phyloP scores from a whole-genome alignment of 2,888 invertebrate species.

The Nasonia oneida region DNA sequence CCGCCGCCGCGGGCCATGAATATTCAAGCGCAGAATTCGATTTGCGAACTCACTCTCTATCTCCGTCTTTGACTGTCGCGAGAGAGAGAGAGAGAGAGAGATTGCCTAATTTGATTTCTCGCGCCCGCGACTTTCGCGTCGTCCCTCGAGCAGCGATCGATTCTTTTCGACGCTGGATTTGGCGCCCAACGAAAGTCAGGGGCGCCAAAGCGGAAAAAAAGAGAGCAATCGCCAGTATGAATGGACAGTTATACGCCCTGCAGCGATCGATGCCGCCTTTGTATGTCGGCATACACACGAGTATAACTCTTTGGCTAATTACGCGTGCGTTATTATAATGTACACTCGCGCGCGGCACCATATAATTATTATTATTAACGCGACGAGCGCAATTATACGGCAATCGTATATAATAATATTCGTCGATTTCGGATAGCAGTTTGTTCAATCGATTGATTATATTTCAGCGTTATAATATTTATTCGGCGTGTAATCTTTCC shows the following conservation, averaged over 20 bases:
- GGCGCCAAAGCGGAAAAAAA: background rate
- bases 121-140: background rate
- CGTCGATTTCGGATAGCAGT: background rate
- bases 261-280: background rate
- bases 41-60: background rate
- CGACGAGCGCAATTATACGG: background rate
- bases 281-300: background rate
- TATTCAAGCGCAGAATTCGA: slow-evolving; percentile 55
- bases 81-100: background rate
- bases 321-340: no score
- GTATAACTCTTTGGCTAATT: background rate
- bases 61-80: background rate
- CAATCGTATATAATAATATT: background rate
- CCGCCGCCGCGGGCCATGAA: slow-evolving; percentile 29
- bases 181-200: background rate
- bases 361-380: slow-evolving; percentile 6
- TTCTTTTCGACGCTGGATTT: background rate
- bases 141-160: background rate
- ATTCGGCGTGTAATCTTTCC: background rate
- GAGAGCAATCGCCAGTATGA: background rate
- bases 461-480: background rate
- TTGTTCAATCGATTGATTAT: background rate
- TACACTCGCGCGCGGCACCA: no score
- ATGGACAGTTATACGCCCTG: background rate
- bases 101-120: slow-evolving; percentile 1